Evolutionary conservation across 2,888 invertebrate species (phyloP), one percentile per base, ranked within the genome.

Genomic region (Cryptus armator): DNA sequence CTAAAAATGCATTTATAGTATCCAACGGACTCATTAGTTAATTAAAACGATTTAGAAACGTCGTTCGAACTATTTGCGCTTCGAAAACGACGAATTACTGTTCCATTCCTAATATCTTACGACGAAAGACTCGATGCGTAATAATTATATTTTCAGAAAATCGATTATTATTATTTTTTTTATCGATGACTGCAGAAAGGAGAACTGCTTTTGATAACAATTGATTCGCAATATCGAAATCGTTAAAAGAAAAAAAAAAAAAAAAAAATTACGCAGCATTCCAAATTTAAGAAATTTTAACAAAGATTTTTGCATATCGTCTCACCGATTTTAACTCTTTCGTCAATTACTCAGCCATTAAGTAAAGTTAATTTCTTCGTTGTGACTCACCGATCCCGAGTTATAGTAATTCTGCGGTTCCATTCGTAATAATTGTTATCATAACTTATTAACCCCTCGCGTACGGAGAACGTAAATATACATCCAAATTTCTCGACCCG

Each of bases 1-100:
- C 51, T 64, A 59, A 72, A 79, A 37, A 67, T 67, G 66, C 80
- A 80, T 80, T 72, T 67, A 66, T 56, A 70, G 51, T 32, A 43
- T 72, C 14, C 59, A 80, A 56, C 37, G 43, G 32, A 56, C 56
- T 70, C 51, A 70, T 53, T 32, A 70, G 9, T 53, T 2, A 51
- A 32, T 48, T 70, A 70, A 16, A 32, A 70, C 46, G 3, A 51
- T 14, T 10, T 14, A 32, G 10, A 62, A 37, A 29, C 32, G 59
- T 32, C 10, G 12, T 7, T 6, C 29, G 10, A 32, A 32, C 7
- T 5, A 62, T 6, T 37, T 32, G 59, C 32, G n/a, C 32, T 29
- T 5, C 32, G 7, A 62, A 7, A 29, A n/a, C 14, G 59, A 32
- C 59, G 56, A 24, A 62, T 32, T 24, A 14, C 12, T 29, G 12